Conservation (phyloP, 2,797 vertebrate genomes). For the Siniperca scherzeri region DNA sequence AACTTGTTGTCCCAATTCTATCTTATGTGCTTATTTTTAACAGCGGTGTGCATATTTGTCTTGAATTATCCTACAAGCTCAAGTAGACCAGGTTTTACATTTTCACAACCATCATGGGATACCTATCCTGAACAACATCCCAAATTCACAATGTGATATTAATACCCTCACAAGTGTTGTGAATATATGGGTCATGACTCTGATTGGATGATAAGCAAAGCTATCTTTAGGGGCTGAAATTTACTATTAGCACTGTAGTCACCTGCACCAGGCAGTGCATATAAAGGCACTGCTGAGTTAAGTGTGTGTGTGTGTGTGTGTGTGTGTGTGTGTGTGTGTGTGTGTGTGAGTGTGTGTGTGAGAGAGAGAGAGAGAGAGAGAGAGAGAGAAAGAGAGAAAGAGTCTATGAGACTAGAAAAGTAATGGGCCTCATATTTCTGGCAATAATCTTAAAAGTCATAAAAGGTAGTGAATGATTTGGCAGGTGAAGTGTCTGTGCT, state of each 20-base stretch:
- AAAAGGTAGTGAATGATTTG: conserved; percentile 39
- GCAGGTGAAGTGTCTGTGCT: conserved; percentile 27
- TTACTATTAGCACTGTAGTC: conserved; percentile 3
- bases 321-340: not conserved
- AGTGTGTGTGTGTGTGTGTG: not conserved
- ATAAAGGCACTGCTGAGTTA: conserved; percentile 6
- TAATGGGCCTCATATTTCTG: conserved; percentile 25
- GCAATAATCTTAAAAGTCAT: conserved; percentile 31
- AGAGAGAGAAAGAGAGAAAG: not conserved
- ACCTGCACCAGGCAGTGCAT: conserved; percentile 13
- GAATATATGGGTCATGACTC: conserved; percentile 46
- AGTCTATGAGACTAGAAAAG: conserved; percentile 14
- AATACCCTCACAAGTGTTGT: conserved; percentile 8
- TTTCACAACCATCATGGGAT: conserved; percentile 8
- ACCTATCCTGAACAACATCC: not conserved
- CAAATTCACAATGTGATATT: conserved; percentile 11
- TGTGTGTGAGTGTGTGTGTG: not conserved
- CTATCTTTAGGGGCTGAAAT: conserved; percentile 57
- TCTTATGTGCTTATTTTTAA: not conserved
- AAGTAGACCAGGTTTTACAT: not conserved
- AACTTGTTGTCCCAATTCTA: not conserved
- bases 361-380: not conserved
- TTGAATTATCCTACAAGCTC: not conserved
- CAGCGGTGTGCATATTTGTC: not conserved
- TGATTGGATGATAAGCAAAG: conserved; percentile 20